Percentiles rank a stretch among this genome's conserved stretches.
These are phyloP conservation scores for Myotis planiceps DNA, from an alignment of 2,797 vertebrate genomes.

Conservation along the genomic window DNA sequence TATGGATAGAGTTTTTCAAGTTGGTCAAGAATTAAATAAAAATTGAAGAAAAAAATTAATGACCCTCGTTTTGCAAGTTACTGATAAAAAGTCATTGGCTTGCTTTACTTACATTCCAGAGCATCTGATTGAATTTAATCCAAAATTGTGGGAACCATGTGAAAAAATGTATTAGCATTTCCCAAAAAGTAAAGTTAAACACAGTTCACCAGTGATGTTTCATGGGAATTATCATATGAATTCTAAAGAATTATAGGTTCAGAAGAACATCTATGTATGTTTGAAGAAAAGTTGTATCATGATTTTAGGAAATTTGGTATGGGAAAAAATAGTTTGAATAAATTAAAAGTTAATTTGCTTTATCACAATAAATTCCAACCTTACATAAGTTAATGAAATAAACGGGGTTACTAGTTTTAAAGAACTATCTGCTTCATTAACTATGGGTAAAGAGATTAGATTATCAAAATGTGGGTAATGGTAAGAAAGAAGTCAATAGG, in stretches of 20 bases:
- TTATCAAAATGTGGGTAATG: background rate
- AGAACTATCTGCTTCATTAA: background rate
- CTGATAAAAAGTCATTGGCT: background rate
- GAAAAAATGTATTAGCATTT: background rate
- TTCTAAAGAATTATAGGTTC: background rate
- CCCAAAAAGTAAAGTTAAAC: background rate
- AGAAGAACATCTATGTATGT: background rate
- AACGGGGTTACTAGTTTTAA: background rate
- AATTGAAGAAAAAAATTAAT: background rate
- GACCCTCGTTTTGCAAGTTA: background rate
- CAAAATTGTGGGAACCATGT: background rate
- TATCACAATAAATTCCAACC: background rate
- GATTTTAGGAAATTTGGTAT: background rate
- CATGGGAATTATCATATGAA: background rate
- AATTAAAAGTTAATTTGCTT: background rate
- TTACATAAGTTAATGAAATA: conserved; percentile 20
- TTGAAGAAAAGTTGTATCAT: background rate
- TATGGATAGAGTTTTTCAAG: background rate
- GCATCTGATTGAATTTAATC: background rate
- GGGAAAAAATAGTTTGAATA: background rate
- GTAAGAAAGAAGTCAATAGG: background rate
- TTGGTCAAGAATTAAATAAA: background rate
- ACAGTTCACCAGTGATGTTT: background rate
- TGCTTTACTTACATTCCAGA: background rate
- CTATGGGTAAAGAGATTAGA: background rate